Evolutionary conservation across 2,888 invertebrate species (phyloP), one percentile per base, ranked within the genome.

Genomic region (Pristionchus maxplancki): DNA sequence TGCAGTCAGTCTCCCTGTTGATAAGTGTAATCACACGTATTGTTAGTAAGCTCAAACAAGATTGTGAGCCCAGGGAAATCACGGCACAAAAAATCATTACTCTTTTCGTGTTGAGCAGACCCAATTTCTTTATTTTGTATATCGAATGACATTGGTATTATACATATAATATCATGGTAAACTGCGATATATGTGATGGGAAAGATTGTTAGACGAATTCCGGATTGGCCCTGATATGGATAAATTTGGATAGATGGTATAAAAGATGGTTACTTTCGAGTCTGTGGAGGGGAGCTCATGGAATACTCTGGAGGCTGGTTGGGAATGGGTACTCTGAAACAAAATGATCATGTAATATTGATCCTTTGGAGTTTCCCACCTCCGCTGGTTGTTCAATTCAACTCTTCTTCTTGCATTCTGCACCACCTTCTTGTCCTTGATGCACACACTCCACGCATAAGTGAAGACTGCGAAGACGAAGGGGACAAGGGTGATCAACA

Each of bases 401-500:
- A 94, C 91, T 64, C 93, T 89, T 50, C 90, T 88, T 64, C 93
- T 88, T 5, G 93, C 93, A 11, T 89, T 92, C 50, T 91, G 90
- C 28, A 94, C 90, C 8, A 90, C 88, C 15, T 90, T 90, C 84
- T 89, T 90, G 87, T 94, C 92, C 89, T 94, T 93, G 58, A 94
- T 91, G 84, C 92, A 93, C 8, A 93, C 92, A 40, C 90, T 90
- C 94, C 94, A 94, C 24, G 92, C 91, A 83, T 93, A 93, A 53
- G 92, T 92, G 89, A 93, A 93, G 31, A 89, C 74, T 31, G 92
- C 92, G 85, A 92, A 93, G 13, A 91, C 48, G 89, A 94, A 93
- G 37, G 94, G 94, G 89, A 94, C 91, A 24, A 94, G 74, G 88
- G 91, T 92, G 88, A 94, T 89, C 88, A 94, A 88, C 81, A 94